Base-by-base conservation (phyloP, 2,797 vertebrate genomes). In the Pelobates cultripes region DNA sequence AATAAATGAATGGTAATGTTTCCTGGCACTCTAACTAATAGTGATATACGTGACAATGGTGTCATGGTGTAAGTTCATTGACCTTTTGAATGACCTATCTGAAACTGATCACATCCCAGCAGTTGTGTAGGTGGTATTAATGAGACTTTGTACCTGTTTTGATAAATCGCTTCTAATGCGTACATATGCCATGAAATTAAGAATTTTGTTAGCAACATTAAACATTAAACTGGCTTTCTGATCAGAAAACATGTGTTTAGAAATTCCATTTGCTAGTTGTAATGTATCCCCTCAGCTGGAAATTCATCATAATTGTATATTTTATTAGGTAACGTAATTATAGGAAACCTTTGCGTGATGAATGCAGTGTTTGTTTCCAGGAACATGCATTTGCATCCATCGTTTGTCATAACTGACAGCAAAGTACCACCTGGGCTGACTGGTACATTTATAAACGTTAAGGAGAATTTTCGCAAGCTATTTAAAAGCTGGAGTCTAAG, bases 371-470 rank as follows among this genome's bases (percentile, higher is more conserved):
- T 89, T 88, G 81, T 89, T 90, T 90, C 73, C 87, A 51, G 77
- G 87, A 75, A 64, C 84, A 77, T 83, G 61, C 73, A 85, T 88
- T 86, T 88, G 63, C 81, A 85, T 82, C 69, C 88, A 88, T 87
- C 81, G 77, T 87, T 88, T 89, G 82, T 89, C 82, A 87, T 86
- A 86, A 77, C 80, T 86, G 85, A 87, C 87, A 90, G 70, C 83
- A 86, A 0, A n/a, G 44, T 77, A 81, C 83, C 72, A 86, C 81
- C 83, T 90, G 80, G 89, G 75, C 73, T 80, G 45, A 88, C 86
- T 84, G 67, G 78, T 70, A 81, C 47, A 77, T 84, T 84, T 84
- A 84, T 80, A 84, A 84, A 84, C 79, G 82, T 84, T 84, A 84
- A 83, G 67, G 61, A 68, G 82, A 84, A 84, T 72, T 79, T 80